These are phyloP conservation scores for Copsychus sechellarum DNA, from an alignment of 2,113 vertebrate genomes.

Conservation along the genomic window DNA sequence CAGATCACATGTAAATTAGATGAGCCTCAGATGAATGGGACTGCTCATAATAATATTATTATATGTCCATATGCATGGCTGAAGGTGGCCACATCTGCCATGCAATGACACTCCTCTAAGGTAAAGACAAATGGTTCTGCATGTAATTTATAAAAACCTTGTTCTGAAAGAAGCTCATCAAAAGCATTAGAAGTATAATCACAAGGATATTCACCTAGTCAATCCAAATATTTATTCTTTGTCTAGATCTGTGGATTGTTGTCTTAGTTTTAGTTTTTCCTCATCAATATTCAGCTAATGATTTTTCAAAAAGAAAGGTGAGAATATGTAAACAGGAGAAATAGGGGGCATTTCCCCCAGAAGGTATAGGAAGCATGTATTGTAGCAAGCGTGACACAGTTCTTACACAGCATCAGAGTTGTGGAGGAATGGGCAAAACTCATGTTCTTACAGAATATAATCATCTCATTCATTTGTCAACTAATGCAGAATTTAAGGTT, in stretches of 20 bases:
- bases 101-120: background rate
- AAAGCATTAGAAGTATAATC: background rate
- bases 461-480: background rate
- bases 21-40: background rate
- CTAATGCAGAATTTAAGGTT: background rate
- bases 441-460: background rate
- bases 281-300: background rate
- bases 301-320: background rate
- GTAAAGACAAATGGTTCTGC: background rate
- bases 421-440: background rate
- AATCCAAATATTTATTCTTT: background rate
- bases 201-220: background rate
- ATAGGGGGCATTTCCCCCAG: background rate
- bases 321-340: background rate
- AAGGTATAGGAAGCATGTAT: background rate
- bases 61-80: background rate
- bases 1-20: background rate
- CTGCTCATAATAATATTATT: background rate
- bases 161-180: background rate
- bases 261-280: background rate
- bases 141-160: background rate
- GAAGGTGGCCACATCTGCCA: background rate
- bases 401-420: background rate
- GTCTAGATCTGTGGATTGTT: background rate
- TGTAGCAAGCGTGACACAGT: fast-evolving